Base-by-base conservation (phyloP, 2,888 invertebrate species). In the Drosophila affinis region DNA sequence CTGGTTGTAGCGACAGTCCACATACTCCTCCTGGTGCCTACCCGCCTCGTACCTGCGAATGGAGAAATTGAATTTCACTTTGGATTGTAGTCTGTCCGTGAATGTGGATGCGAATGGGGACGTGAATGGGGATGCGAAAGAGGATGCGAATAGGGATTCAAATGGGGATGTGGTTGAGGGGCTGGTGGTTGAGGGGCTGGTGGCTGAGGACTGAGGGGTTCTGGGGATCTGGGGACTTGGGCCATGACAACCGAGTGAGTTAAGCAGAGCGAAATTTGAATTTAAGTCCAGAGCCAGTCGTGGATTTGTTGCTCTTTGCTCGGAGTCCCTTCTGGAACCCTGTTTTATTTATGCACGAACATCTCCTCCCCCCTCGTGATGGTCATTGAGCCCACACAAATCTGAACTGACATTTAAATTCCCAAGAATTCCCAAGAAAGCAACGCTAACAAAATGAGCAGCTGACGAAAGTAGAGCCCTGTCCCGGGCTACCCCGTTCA, bases 1-100 rank as follows among this genome's bases (percentile, higher is more conserved):
- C 90, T 97, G 96, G 92, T 98, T 97, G 93, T 99, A 97, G 14
- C 96, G 94, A 91, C 99, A 99, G 89, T 91, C 94, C 69, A 94
- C 94, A 14, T 93, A 93, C 71, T 94, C 93, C n/a, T 83, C 76
- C 49, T 88, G 79, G 77, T 95, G 94, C 68, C 95, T 93, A 34
- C 95, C 95, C 18, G 94, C 94, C 88, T 96, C 96, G 78, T 96
- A 96, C 96, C 96, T 96, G 87, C 9, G 55, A 75, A 59, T 52
- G 64, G 48, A 62, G 24, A 44, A 47, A 67, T 67, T 67, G 65
- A 67, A 67, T 67, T 67, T 55, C 65, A 51, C 51, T 51, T 67
- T 51, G 65, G 55, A 45, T 39, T 64, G 45, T 56, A 45, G 70
- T 60, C 17, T 54, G 21, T 27, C 24, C 24, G 32, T 39, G 39